Evolutionary conservation across 2,888 invertebrate species (phyloP).

Genomic region (Caenorhabditis zanzibari): DNA sequence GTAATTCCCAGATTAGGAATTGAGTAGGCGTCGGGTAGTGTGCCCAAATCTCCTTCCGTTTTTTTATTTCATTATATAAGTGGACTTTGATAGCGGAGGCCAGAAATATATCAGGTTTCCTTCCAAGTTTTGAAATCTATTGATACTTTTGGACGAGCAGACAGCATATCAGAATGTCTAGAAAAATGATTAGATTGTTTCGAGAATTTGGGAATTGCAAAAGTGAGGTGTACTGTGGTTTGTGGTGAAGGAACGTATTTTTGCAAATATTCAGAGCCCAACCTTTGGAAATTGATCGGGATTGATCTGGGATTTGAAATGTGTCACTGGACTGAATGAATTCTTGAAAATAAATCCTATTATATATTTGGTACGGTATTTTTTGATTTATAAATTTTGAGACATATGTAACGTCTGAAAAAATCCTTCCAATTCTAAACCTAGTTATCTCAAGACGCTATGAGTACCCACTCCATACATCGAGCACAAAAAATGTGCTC

Average conservation of each 20-base stretch:
- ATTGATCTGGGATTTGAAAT: no score
- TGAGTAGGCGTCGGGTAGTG: conserved; percentile 13
- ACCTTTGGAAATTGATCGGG: not conserved
- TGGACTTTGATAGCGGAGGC: not conserved
- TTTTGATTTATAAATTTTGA: no score
- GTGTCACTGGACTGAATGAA: no score
- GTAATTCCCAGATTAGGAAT: conserved; percentile 31
- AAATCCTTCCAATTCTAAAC: not conserved
- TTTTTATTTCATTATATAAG: conserved; percentile 19
- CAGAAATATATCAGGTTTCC: not conserved
- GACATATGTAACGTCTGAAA: no score
- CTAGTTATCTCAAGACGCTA: not conserved
- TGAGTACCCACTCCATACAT: not conserved
- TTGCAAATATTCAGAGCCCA: not conserved
- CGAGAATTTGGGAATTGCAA: not conserved
- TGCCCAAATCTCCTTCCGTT: not conserved
- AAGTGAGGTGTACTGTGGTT: not conserved
- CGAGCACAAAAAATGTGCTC: not conserved
- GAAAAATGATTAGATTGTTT: not conserved
- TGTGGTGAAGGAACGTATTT: not conserved
- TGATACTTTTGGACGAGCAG: not conserved
- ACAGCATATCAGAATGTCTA: not conserved
- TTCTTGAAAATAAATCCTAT: no score
- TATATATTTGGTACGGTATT: no score
- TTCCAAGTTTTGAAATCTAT: not conserved